Evolutionary conservation across 2,888 invertebrate genomes (phyloP).

Genomic region (Nephrotoma flavescens): DNA sequence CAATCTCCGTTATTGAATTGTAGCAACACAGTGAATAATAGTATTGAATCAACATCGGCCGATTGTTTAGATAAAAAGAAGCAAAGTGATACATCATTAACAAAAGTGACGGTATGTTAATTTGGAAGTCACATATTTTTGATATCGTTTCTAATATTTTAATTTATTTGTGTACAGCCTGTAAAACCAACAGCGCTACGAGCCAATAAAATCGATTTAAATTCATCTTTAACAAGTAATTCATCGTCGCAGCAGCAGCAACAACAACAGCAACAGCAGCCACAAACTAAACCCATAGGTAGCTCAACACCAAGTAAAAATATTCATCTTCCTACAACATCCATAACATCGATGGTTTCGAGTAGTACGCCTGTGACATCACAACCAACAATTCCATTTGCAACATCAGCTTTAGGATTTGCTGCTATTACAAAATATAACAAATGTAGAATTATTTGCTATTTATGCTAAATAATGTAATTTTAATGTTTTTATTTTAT

Average conservation of each 20-base stretch:
- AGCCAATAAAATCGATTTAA: constrained; percentile 33
- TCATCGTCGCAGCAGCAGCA: constrained; percentile 31
- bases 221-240: constrained; percentile 13
- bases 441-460: constrained; percentile 26
- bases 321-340: constrained; percentile 5
- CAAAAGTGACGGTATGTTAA: constrained; percentile 33
- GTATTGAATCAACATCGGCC: constrained; percentile 48
- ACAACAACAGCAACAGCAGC: constrained; percentile 27
- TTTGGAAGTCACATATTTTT: constrained; percentile 5
- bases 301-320: constrained; percentile 34
- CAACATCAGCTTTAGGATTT: constrained; percentile 38
- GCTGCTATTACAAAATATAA: constrained; percentile 46
- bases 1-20: constrained; percentile 44
- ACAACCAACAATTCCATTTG: constrained; percentile 19
- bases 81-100: constrained; percentile 30
- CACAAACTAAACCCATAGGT: constrained; percentile 26
- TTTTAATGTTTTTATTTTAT: constrained; percentile 1
- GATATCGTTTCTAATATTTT: neutral
- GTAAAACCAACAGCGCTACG: constrained; percentile 76
- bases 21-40: constrained; percentile 48
- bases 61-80: constrained; percentile 44
- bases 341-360: neutral
- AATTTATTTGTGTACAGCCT: constrained; percentile 42
- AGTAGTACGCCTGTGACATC: constrained; percentile 13
- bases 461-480: neutral